Evolutionary conservation across 2,888 invertebrate genomes (phyloP).

Genomic region (Sipha maydis): DNA sequence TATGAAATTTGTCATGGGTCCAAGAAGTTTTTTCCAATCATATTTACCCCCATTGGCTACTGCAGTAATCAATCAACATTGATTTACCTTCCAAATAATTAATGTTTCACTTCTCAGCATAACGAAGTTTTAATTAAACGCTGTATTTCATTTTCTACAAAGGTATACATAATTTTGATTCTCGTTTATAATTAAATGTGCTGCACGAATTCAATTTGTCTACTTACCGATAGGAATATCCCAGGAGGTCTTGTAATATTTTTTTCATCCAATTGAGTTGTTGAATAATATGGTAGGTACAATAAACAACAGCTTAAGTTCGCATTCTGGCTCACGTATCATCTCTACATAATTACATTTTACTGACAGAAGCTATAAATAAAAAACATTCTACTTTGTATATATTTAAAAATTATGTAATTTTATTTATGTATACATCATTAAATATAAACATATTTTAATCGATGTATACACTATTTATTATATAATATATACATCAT

Average conservation of each 20-base stretch:
- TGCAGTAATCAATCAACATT: constrained; percentile 57
- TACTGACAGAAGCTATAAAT: background rate
- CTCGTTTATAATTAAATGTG: constrained; percentile 39
- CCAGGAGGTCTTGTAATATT: constrained; percentile 43
- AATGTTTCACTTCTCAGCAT: constrained; percentile 35
- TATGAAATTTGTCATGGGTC: constrained; percentile 53
- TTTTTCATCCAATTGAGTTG: constrained; percentile 29
- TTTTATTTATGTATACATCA: background rate
- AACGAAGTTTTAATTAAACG: constrained; percentile 48
- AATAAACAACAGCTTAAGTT: background rate
- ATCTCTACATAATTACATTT: background rate
- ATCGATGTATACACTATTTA: no score
- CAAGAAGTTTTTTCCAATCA: constrained; percentile 16
- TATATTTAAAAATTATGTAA: background rate
- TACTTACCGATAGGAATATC: background rate
- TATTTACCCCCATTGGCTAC: constrained; percentile 37
- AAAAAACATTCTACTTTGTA: background rate
- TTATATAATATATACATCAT: no score
- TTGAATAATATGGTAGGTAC: background rate
- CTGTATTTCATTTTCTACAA: background rate
- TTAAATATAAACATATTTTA: no score
- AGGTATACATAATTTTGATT: constrained; percentile 19
- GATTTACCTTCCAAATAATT: constrained; percentile 55
- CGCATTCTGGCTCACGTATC: background rate
- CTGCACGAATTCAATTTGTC: constrained; percentile 52